phyloP scores from a whole-genome alignment of 2,113 vertebrate species.

The Petroica traversi region DNA sequence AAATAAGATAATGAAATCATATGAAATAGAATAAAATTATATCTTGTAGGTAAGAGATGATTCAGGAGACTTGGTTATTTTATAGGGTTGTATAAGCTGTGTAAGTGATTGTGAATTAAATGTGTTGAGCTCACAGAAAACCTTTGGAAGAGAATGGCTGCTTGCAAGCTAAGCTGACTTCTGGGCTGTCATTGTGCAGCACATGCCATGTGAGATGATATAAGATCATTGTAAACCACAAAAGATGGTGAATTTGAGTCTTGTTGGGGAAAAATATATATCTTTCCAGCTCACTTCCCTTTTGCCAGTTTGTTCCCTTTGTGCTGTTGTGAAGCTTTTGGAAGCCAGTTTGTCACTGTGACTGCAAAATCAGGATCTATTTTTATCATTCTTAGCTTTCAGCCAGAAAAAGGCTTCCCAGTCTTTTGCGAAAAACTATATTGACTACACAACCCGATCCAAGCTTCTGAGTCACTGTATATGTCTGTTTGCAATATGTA shows the following conservation, averaged over 20 bases:
- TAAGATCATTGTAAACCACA: constrained; percentile 49
- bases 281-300: constrained; percentile 24
- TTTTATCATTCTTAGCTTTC: constrained; percentile 61
- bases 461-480: constrained; percentile 30
- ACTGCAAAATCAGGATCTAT: constrained; percentile 54
- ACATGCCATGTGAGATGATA: constrained; percentile 25
- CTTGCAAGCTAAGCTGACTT: constrained; percentile 37
- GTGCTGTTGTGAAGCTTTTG: constrained; percentile 47
- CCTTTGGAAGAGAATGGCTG: constrained; percentile 26
- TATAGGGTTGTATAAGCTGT: constrained; percentile 45
- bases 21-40: constrained; percentile 78
- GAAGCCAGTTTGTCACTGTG: constrained; percentile 44
- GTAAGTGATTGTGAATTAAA: constrained; percentile 64
- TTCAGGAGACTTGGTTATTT: constrained; percentile 71
- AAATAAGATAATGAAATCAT: constrained; percentile 81
- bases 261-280: constrained; percentile 15
- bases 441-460: neutral
- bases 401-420: constrained; percentile 43
- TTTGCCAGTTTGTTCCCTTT: constrained; percentile 32
- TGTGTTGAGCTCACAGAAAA: constrained; percentile 45
- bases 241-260: constrained; percentile 49
- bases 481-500: constrained; percentile 57
- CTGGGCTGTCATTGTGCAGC: constrained; percentile 34
- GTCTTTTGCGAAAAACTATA: constrained; percentile 46
- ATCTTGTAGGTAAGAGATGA: constrained; percentile 73